phyloP scores from a whole-genome alignment of 2,888 invertebrate species.

The Epirrita christyi region DNA sequence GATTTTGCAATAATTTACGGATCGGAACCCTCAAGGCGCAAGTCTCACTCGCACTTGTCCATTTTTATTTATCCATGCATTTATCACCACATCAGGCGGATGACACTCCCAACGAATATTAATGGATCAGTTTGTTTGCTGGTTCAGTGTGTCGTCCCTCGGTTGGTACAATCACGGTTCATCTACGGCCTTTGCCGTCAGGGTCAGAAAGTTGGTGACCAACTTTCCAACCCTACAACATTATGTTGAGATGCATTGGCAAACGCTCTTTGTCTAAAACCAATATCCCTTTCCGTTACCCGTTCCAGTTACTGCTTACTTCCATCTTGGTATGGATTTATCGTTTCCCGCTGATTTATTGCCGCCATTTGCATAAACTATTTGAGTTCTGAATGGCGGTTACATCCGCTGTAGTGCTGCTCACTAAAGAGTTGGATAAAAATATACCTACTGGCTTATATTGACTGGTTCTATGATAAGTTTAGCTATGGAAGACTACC shows the following conservation, averaged over 20 bases:
- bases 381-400: conserved; percentile 22
- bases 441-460: neutral
- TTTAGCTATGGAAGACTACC: no score
- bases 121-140: no score
- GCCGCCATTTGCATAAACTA: conserved; percentile 28
- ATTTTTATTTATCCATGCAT: no score
- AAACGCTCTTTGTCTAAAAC: conserved; percentile 37
- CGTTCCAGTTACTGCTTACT: conserved; percentile 30
- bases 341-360: conserved; percentile 34
- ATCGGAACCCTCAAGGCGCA: no score
- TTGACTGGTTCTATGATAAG: no score
- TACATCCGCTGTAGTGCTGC: conserved; percentile 18
- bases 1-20: no score
- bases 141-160: no score
- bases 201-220: neutral
- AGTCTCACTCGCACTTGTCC: no score
- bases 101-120: no score
- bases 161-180: no score
- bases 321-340: conserved; percentile 43
- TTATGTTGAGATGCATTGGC: neutral
- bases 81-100: no score
- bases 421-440: conserved; percentile 1
- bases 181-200: neutral
- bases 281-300: conserved; percentile 52
- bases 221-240: neutral